A percentile compares a stretch with the other conserved stretches of the same genome.
Conservation (phyloP, 1,140 invertebrate genomes). For the Drosophila rufa region DNA sequence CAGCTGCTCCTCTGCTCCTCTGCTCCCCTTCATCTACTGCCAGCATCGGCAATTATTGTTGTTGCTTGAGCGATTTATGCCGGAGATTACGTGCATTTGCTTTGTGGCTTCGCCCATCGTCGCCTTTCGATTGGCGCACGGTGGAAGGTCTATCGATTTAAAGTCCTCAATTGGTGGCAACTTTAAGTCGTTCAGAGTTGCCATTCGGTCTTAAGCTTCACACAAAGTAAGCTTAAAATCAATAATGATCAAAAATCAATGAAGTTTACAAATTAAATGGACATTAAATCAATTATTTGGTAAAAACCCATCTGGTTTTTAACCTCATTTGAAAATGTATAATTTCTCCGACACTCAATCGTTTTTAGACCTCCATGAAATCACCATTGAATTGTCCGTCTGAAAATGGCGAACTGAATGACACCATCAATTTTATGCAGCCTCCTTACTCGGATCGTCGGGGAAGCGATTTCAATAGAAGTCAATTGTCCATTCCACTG, state of each 20-base stretch:
- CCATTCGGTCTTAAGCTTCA: conserved; percentile 10
- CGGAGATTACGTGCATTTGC: conserved; percentile 70
- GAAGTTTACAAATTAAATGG: neutral
- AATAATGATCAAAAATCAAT: too few species aligned
- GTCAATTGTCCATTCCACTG: conserved; percentile 48
- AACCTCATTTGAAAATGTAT: neutral
- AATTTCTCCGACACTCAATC: conserved; percentile 3
- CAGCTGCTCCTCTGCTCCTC: neutral
- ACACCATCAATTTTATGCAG: conserved; percentile 29
- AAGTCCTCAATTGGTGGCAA: conserved; percentile 21
- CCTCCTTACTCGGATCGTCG: neutral
- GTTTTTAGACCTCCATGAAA: neutral
- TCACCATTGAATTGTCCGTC: conserved; percentile 4
- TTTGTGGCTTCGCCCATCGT: conserved; percentile 40
- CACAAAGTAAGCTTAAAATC: neutral
- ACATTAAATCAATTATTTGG: neutral
- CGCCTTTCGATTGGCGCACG: conserved; percentile 23
- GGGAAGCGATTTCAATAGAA: conserved; percentile 26
- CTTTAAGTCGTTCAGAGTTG: conserved; percentile 19
- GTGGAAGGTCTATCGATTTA: conserved; percentile 37
- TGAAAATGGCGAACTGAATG: conserved; percentile 12
- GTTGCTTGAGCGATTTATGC: conserved; percentile 65
- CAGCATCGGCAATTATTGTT: conserved; percentile 65
- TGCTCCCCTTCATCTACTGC: conserved; percentile 10
- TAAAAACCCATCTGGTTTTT: too few species aligned